Percentiles rank a stretch among this genome's conserved stretches.
phyloP scores from a whole-genome alignment of 2,797 vertebrate species.

The Cirrhinus molitorella region DNA sequence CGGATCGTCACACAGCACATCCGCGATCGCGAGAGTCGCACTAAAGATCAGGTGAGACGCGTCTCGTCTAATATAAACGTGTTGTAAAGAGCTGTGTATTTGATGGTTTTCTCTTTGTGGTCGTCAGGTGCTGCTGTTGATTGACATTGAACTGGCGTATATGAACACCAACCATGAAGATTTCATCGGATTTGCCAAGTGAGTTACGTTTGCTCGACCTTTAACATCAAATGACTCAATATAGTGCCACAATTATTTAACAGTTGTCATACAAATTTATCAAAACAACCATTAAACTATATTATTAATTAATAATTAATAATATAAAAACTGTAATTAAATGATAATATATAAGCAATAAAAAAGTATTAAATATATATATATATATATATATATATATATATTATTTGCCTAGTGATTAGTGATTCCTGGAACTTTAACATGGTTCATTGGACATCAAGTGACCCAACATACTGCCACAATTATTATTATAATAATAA shows the following conservation, averaged over 20 bases:
- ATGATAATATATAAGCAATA: too few species aligned
- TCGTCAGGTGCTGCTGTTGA: constrained; percentile 92
- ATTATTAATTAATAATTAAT: background rate
- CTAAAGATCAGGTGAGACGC: constrained; percentile 89
- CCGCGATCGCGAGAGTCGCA: constrained; percentile 92
- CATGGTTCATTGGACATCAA: too few species aligned
- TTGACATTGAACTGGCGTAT: constrained; percentile 96
- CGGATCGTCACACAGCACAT: constrained; percentile 97
- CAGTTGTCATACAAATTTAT: background rate
- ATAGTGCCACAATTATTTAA: background rate
- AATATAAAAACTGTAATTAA: too few species aligned
- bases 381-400: too few species aligned
- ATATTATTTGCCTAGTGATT: too few species aligned
- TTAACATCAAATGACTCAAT: background rate
- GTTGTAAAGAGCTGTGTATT: background rate
- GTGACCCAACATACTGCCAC: too few species aligned
- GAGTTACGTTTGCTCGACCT: constrained; percentile 64
- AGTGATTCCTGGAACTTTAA: too few species aligned
- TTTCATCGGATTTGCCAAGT: constrained; percentile 99
- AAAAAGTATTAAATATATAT: too few species aligned
- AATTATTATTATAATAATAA: too few species aligned
- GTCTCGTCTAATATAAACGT: too few species aligned
- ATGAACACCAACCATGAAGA: constrained; percentile 99
- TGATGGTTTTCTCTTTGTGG: background rate
- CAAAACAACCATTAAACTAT: background rate